Evolutionary conservation across 2,113 vertebrate species (phyloP).

Genomic region (Apistogramma diplotaenia): DNA sequence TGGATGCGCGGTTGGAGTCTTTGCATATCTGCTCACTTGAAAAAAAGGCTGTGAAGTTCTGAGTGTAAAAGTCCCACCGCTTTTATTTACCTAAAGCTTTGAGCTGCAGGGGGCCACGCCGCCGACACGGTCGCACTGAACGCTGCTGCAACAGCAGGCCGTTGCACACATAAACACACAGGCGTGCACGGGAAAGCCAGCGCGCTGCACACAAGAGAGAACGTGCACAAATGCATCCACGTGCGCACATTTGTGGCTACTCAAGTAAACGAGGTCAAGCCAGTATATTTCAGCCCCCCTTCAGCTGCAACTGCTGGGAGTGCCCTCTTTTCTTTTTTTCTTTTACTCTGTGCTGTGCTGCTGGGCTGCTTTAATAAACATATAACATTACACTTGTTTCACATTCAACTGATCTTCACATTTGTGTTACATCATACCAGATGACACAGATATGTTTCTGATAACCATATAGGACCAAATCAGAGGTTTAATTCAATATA

Average conservation of each 20-base stretch:
- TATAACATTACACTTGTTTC: neutral
- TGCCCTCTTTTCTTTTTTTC: neutral
- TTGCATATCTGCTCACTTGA: neutral
- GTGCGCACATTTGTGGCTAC: conserved; percentile 12
- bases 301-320: neutral
- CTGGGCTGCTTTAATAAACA: neutral
- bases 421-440: neutral
- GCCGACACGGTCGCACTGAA: conserved; percentile 15
- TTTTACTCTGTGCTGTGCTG: neutral
- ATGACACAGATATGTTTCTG: neutral
- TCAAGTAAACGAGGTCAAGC: conserved; percentile 58
- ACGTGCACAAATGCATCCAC: neutral
- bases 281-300: neutral
- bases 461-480: neutral
- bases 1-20: conserved; percentile 30
- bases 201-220: neutral
- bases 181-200: neutral
- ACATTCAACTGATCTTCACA: neutral
- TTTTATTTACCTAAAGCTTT: conserved; percentile 24
- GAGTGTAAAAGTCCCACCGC: neutral
- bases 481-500: neutral
- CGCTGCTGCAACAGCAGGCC: neutral
- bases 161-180: neutral
- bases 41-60: neutral
- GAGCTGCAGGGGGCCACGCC: conserved; percentile 21